Percentiles rank a stretch among this genome's conserved stretches.
Conservation (phyloP, 2,113 vertebrate species). For the Limnothrissa miodon region DNA sequence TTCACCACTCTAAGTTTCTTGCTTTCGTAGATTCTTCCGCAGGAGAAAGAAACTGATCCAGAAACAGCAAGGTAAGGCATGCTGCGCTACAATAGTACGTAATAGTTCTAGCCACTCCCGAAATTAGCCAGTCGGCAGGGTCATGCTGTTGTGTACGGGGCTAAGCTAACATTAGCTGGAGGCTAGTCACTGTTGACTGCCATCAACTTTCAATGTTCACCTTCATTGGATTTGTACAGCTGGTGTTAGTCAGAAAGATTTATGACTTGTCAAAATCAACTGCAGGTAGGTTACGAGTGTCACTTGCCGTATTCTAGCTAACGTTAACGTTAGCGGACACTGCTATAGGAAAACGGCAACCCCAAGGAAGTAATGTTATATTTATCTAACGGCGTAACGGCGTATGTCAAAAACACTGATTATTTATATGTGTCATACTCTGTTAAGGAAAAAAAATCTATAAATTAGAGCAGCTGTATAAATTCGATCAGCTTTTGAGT, state of each 20-base stretch:
- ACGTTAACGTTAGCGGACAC: neutral
- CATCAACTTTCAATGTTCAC: constrained; percentile 44
- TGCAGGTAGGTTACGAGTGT: constrained; percentile 51
- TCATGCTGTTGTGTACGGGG: neutral
- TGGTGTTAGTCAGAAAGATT: constrained; percentile 44
- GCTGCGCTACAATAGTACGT: neutral
- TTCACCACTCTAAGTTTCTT: too few species aligned
- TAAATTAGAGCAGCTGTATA: too few species aligned
- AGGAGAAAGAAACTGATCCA: neutral
- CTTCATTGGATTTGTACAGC: constrained; percentile 47
- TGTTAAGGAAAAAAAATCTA: too few species aligned
- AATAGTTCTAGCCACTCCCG: neutral
- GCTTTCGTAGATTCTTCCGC: too few species aligned
- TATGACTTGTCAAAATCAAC: constrained; percentile 42
- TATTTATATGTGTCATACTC: too few species aligned
- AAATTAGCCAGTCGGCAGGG: neutral
- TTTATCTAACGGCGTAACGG: too few species aligned
- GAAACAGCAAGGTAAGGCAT: neutral
- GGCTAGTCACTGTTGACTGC: neutral
- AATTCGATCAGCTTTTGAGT: too few species aligned
- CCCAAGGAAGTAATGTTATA: too few species aligned
- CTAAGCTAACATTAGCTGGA: neutral
- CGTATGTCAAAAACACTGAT: too few species aligned
- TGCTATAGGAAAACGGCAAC: neutral
- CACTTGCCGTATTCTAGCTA: neutral